phyloP scores from a whole-genome alignment of 2,888 invertebrate genomes.

The Amiota minor region DNA sequence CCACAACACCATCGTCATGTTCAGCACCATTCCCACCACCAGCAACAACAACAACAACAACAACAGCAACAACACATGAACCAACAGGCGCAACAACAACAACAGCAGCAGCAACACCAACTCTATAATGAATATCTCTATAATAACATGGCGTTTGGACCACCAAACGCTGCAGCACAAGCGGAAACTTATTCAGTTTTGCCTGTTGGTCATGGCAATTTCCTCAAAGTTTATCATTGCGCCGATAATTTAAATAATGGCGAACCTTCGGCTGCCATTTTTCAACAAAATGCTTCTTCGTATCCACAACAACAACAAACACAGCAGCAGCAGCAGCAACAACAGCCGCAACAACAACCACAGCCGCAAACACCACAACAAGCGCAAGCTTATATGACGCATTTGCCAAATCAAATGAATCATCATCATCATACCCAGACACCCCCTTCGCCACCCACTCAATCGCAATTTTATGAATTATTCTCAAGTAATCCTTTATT shows the following conservation, averaged over 20 bases:
- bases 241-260: conserved; percentile 55
- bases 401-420: conserved; percentile 8
- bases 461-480: conserved; percentile 70
- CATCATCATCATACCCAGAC: conserved; percentile 13
- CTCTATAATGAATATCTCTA: conserved; percentile 64
- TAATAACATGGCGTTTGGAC: conserved; percentile 58
- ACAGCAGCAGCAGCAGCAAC: conserved; percentile 35
- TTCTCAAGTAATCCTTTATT: conserved; percentile 69
- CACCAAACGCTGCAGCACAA: conserved; percentile 49
- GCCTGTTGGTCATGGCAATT: conserved; percentile 72
- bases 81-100: conserved; percentile 42
- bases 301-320: conserved; percentile 28
- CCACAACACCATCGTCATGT: conserved; percentile 33
- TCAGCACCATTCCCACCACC: conserved; percentile 24
- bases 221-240: conserved; percentile 72
- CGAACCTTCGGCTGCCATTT: conserved; percentile 43
- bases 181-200: conserved; percentile 71
- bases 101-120: conserved; percentile 49
- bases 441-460: conserved; percentile 51
- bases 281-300: conserved; percentile 32
- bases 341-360: conserved; percentile 44
- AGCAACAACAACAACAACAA: conserved; percentile 34
- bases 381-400: conserved; percentile 24
- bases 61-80: conserved; percentile 37
- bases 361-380: conserved; percentile 42